Base-by-base conservation (phyloP, 2,113 vertebrate species). In the Poecilia latipinna region DNA sequence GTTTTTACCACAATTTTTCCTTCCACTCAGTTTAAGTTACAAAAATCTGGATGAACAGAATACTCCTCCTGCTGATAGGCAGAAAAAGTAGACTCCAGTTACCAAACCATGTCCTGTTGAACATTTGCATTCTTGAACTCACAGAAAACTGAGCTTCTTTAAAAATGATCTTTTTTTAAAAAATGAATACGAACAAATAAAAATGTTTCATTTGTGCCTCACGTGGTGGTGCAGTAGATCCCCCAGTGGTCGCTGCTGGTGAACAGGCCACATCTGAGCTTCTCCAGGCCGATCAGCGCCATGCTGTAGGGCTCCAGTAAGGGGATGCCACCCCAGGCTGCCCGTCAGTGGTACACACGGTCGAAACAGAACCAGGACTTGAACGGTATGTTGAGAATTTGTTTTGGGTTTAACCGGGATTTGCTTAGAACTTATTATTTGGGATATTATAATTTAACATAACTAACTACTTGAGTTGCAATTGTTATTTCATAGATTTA, bases 191-290 rank as follows among this genome's bases (percentile, higher is more conserved):
- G 6, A 33, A 33, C 13, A 44, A 15, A 13, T 44, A 19, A 61
- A 28, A 3, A 6, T 32, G 11, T 35, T 32, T 31, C 10, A 1
- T 77, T 60, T 65, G 54, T 74, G 85, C 32, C 17, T 64, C 10
- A 54, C 2, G 24, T 68, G 93, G 74, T 95, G 15, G 72, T 93
- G 82, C 96, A 96, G 61, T 96, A 89, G 67, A 98, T 87, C 22
- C 97, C 96, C 97, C 97, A 98, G 89, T 98, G 97, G 80, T 98
- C 97, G 61, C 97, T 98, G 42, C 95, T 94, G 86, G 94, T 97
- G 69, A 33, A 33, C 32, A 33, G 32, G 48, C 96, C 95, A 88
- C 96, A 98, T 73, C 96, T 93, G n/a, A 98, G 90, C 84, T 96
- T 97, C 82, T 98, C 96, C 79, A 95, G 80, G 2, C 97, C 96